Evolutionary conservation across 2,797 vertebrate genomes (phyloP).

Genomic region (Melanogrammus aeglefinus): DNA sequence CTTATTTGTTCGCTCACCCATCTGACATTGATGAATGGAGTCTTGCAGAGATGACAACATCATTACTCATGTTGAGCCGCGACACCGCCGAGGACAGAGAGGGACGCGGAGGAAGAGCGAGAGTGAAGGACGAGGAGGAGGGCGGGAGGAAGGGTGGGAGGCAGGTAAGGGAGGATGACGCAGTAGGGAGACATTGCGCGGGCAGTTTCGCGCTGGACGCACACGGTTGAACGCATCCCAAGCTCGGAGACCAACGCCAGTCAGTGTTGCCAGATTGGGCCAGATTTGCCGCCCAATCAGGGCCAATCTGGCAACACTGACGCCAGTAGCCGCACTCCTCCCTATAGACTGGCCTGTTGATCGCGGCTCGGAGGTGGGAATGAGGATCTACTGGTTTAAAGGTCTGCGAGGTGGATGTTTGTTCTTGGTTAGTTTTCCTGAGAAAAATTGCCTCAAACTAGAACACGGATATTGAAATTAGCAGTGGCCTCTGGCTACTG

Average conservation of each 20-base stretch:
- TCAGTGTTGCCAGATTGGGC: too few relatives aligned
- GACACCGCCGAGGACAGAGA: constrained; percentile 65
- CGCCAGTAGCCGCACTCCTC: constrained; percentile 11
- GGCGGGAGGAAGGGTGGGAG: constrained; percentile 37
- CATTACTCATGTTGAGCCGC: constrained; percentile 77
- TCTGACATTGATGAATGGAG: constrained; percentile 78
- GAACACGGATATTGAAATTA: background rate
- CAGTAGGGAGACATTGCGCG: constrained; percentile 26
- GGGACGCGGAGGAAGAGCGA: constrained; percentile 15
- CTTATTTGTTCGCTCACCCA: constrained; percentile 42
- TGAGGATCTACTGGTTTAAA: background rate
- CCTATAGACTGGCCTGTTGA: constrained; percentile 38
- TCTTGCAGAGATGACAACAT: constrained; percentile 72
- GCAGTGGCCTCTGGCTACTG: background rate
- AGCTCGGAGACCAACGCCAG: constrained; percentile 19
- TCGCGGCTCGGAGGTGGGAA: background rate
- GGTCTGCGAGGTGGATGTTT: constrained; percentile 17
- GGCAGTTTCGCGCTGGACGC: background rate
- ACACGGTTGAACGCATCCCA: constrained; percentile 33
- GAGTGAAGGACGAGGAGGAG: background rate
- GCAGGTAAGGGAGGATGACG: constrained; percentile 27
- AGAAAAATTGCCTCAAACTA: background rate
- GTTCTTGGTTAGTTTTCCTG: constrained; percentile 2
- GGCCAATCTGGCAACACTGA: too few relatives aligned
- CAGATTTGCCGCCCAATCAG: background rate